A percentile compares a stretch with the other conserved stretches of the same genome.
phyloP scores from a whole-genome alignment of 2,113 vertebrate species.

The Apteryx owenii region DNA sequence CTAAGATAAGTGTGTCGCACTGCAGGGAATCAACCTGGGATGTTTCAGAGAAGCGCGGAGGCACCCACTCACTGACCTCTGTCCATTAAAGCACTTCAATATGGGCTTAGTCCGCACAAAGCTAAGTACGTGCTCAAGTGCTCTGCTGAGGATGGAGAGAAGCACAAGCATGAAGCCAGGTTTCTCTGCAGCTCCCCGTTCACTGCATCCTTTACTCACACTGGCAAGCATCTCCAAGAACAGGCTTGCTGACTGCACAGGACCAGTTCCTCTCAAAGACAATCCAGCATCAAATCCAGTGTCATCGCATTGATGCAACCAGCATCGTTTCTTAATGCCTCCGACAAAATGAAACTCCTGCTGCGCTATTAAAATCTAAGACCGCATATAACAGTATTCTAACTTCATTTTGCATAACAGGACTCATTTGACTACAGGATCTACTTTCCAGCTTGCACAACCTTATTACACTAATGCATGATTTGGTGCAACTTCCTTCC shows the following conservation, averaged over 20 bases:
- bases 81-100: no score
- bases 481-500: background rate
- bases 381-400: background rate
- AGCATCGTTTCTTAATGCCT: rapidly evolving
- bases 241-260: background rate
- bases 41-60: background rate
- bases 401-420: background rate
- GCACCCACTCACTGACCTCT: background rate
- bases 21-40: background rate
- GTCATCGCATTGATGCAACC: background rate
- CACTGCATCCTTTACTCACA: background rate
- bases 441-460: background rate
- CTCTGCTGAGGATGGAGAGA: background rate
- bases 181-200: background rate
- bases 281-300: background rate
- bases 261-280: background rate
- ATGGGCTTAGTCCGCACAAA: background rate
- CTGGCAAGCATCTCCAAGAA: background rate
- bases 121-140: background rate
- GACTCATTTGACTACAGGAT: background rate
- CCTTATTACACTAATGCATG: no score
- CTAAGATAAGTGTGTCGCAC: background rate
- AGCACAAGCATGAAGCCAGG: rapidly evolving
- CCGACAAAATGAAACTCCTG: background rate
- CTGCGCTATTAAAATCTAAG: background rate